Conservation (phyloP, 2,888 invertebrate genomes). For the Agrotis segetum region DNA sequence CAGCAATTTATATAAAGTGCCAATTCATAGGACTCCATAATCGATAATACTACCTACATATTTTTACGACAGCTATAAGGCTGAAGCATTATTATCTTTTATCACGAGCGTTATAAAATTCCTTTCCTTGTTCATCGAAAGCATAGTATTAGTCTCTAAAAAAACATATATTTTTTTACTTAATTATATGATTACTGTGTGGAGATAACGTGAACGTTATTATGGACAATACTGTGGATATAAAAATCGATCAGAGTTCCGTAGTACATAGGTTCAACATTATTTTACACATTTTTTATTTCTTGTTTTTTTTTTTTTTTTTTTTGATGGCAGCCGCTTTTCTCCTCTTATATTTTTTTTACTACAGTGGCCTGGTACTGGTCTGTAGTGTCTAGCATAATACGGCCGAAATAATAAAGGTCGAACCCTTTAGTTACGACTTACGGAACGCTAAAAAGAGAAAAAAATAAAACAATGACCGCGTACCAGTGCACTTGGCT, state of each 20-base stretch:
- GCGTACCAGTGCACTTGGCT: conserved; percentile 4
- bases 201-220: conserved; percentile 18
- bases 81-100: conserved; percentile 15
- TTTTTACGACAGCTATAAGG: conserved; percentile 18
- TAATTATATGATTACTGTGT: neutral
- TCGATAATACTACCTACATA: conserved; percentile 9
- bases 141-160: conserved; percentile 12
- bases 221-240: neutral
- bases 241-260: conserved; percentile 5
- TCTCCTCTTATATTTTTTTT: too few species aligned
- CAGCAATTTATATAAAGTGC: neutral
- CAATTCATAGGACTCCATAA: neutral
- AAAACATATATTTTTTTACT: conserved; percentile 11
- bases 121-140: conserved; percentile 8
- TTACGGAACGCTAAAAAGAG: neutral
- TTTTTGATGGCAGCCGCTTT: too few species aligned
- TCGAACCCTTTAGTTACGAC: too few species aligned
- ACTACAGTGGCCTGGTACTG: too few species aligned
- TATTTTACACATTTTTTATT: too few species aligned
- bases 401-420: too few species aligned
- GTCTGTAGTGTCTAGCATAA: too few species aligned
- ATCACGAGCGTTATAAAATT: conserved; percentile 16
- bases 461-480: conserved; percentile 16
- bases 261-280: neutral
- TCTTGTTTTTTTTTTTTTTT: too few species aligned